Percentiles rank a stretch among this genome's conserved stretches.
Evolutionary conservation across 30 jellyfish, hydroid and myxozoan species (phyloP).

Genomic region (Mastigias papua): DNA sequence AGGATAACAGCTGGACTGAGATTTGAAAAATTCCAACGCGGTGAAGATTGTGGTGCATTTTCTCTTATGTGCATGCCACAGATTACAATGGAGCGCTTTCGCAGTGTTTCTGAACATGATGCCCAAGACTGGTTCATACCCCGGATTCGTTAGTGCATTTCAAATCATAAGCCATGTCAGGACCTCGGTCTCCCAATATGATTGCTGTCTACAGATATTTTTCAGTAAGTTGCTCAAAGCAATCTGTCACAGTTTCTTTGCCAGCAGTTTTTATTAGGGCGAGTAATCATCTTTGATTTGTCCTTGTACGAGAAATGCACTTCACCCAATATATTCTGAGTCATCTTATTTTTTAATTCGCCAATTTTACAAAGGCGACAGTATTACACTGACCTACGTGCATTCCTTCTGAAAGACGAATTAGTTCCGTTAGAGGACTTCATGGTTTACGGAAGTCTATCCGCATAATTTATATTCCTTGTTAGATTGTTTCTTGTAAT

Average conservation of each 20-base stretch:
- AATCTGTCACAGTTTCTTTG: background rate
- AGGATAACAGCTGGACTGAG: constrained; percentile 22
- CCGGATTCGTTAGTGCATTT: background rate
- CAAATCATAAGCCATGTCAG: background rate
- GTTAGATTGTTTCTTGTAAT: too few relatives aligned
- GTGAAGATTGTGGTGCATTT: constrained; percentile 27
- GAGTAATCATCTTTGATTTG: background rate
- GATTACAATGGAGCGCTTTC: background rate
- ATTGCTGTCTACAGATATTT: background rate
- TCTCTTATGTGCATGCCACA: constrained; percentile 11
- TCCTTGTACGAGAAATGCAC: too few relatives aligned
- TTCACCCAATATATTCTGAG: too few relatives aligned
- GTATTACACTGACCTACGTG: too few relatives aligned
- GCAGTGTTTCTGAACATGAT: background rate
- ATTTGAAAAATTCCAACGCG: constrained; percentile 22
- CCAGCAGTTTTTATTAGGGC: too few relatives aligned
- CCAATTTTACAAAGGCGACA: too few relatives aligned
- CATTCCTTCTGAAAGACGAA: too few relatives aligned
- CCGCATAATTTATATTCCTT: too few relatives aligned
- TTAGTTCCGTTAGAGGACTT: too few relatives aligned
- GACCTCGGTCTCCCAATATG: background rate
- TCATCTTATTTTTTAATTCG: too few relatives aligned
- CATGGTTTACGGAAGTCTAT: too few relatives aligned
- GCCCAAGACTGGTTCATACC: background rate
- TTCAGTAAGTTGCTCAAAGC: background rate